A percentile compares a stretch with the other conserved stretches of the same genome.
phyloP scores from a whole-genome alignment of 30 jellyfish, hydroid and myxozoan genomes.

The Calvadosia cruxmelitensis region DNA sequence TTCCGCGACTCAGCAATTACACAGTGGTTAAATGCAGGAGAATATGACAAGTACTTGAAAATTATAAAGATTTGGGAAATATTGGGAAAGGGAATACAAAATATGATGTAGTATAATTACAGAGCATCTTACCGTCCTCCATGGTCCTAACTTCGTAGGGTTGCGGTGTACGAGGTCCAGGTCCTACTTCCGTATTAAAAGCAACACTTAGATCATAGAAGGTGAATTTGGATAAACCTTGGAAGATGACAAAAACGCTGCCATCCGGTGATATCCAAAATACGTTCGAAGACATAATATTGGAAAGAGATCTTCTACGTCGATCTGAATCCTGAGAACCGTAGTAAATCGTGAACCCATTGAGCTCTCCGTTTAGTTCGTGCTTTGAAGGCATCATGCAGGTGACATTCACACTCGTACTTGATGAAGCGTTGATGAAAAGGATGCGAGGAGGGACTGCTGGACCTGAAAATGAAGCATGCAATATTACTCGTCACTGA shows the following conservation, averaged over 20 bases:
- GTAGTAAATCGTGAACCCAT: slow-evolving; percentile 23
- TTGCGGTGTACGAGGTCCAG: slow-evolving; percentile 13
- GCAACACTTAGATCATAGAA: slow-evolving; percentile 8
- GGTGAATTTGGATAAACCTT: slow-evolving; percentile 12
- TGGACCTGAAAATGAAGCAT: slow-evolving; percentile 34
- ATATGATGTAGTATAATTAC: neutral
- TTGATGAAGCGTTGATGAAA: slow-evolving; percentile 12
- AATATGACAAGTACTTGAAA: neutral
- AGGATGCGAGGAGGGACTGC: slow-evolving; percentile 27
- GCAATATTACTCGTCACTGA: too few species aligned
- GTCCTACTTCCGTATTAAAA: slow-evolving; percentile 22
- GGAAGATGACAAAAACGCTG: neutral
- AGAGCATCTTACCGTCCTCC: slow-evolving; percentile 28
- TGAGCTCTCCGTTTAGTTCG: slow-evolving; percentile 27
- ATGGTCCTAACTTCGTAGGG: slow-evolving; percentile 13
- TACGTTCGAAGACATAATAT: neutral
- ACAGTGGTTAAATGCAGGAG: too few species aligned
- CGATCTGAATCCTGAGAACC: neutral
- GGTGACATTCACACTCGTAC: slow-evolving; percentile 9
- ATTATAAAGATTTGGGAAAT: neutral
- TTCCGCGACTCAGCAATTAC: neutral
- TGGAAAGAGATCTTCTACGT: neutral
- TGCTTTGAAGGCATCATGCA: slow-evolving; percentile 16
- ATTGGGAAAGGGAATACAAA: neutral
- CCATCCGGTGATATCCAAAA: neutral